Base-by-base conservation (phyloP, 2,797 vertebrate species). In the Sparus aurata region DNA sequence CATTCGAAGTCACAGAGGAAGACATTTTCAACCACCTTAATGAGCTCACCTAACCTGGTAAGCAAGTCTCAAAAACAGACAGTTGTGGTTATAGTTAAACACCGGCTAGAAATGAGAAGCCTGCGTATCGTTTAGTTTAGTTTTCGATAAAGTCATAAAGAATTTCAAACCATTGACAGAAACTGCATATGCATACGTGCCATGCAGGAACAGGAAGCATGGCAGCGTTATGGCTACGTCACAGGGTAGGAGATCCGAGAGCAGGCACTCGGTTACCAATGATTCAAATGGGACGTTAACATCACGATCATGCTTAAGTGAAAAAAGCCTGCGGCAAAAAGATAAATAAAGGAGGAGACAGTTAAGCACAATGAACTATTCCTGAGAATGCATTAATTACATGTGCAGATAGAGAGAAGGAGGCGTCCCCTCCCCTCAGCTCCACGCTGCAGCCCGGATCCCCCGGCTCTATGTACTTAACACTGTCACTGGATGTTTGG, bases 381-480 rank as follows among this genome's bases (percentile, higher is more conserved):
- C n/a, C 17, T 46, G 47, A 67, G 54, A 88, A 80, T 58, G 41
- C 76, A 75, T 80, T 89, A 89, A 91, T 92, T 88, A 84, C 72
- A 92, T 38, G 30, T 83, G 77, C 70, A 78, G 73, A 75, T 11
- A 67, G 54, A 90, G 87, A 84, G 79, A 85, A 85, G 79, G 52
- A 46, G 52, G 38, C 54, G 58, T 61, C 80, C 60, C 45, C 55
- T 62, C 34, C 34, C 63, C 62, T 27, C 18, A 73, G 52, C 75
- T 77, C 43, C 52, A 58, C 79, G 64, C 66, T 9, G 1, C 34
- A 38, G 70, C 83, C 77, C 45, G 81, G 52, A 82, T 73, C 73
- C 50, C 55, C 57, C 45, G 20, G 23, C 75, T 74, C 64, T 75
- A 76, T 88, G 77, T 87, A 84, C 66, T 94, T 91, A 92, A 90